phyloP scores from a whole-genome alignment of 2,113 vertebrate species.

The Trogon melanurus region DNA sequence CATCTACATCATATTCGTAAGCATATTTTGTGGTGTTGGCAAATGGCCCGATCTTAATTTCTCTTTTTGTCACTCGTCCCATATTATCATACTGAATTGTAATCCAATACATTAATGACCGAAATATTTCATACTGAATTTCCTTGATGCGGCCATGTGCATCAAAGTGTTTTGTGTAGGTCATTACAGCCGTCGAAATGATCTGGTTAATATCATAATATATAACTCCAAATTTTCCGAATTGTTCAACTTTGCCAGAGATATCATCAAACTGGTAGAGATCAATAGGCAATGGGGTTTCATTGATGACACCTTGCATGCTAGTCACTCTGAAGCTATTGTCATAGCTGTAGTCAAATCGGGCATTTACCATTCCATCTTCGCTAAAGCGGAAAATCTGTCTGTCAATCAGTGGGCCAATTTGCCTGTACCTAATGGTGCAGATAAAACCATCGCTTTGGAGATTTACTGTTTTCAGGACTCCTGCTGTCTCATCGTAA shows the following conservation, averaged over 20 bases:
- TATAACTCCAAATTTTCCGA: conserved; percentile 98
- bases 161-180: conserved; percentile 97
- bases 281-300: conserved; percentile 95
- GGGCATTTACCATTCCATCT: conserved; percentile 96
- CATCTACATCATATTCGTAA: conserved; percentile 96
- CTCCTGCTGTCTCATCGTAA: conserved; percentile 93
- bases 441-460: conserved; percentile 98
- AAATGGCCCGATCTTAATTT: conserved; percentile 97
- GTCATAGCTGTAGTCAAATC: conserved; percentile 98
- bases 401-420: conserved; percentile 93
- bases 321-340: conserved; percentile 96
- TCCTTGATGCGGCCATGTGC: conserved; percentile 95
- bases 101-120: conserved; percentile 98
- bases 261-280: conserved; percentile 99
- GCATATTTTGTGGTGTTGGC: conserved; percentile 97
- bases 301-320: conserved; percentile 98
- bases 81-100: conserved; percentile 96
- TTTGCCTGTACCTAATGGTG: conserved; percentile 95
- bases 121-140: conserved; percentile 97
- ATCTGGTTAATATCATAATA: conserved; percentile 99
- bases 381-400: conserved; percentile 99
- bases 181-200: conserved; percentile 98
- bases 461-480: conserved; percentile 96
- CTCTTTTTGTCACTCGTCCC: conserved; percentile 90
- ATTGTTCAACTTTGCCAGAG: conserved; percentile 98